Evolutionary conservation across 1,140 invertebrate genomes (phyloP), one percentile per base, ranked within the genome.

Genomic region (Drosophila willistoni): DNA sequence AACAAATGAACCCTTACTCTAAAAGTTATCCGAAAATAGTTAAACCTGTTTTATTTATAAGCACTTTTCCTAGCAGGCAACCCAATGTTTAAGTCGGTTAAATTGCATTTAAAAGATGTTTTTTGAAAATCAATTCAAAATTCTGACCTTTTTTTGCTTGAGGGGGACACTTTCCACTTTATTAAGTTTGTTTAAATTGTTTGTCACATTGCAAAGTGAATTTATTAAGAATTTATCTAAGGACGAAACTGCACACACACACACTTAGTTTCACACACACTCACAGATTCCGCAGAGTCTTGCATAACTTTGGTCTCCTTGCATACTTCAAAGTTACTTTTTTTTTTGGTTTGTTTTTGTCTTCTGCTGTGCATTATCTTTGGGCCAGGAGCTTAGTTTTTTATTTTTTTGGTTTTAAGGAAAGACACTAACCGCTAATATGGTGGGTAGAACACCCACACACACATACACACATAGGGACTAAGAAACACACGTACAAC

Each of bases 351-450:
- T 55, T 69, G 41, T 55, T 51, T 56, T 33, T 36, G 25, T 17
- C 6, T 19, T 54, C 7, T 14, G 3, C 72, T 42, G 17, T 70
- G 54, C 36, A 67, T 77, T 77, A 77, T 77, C 73, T 63, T 51
- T 12, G 44, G 42, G 42, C 42, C 33, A 59, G 33, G 14, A 36
- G 7, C 56, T 57, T 56, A 67, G 63, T 59, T 51, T 61, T 66
- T 36, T 47, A 14, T 68, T 59, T 51, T 60, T 22, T 22, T 22
- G 19, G 64, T 33, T 39, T 39, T 10, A 70, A 33, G 42, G 12
- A 42, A 68, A 70, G 70, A 70, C 22, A 70, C 70, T 70, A 83
- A 72, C 79, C 83, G 70, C 73, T 77, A 89, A 87, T 87, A 73
- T 79, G 79, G 67, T 67, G 69, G 66, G 65, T 67, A 68, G 64